Base-by-base conservation (phyloP, 2,888 invertebrate species). In the Synergus gifuensis region DNA sequence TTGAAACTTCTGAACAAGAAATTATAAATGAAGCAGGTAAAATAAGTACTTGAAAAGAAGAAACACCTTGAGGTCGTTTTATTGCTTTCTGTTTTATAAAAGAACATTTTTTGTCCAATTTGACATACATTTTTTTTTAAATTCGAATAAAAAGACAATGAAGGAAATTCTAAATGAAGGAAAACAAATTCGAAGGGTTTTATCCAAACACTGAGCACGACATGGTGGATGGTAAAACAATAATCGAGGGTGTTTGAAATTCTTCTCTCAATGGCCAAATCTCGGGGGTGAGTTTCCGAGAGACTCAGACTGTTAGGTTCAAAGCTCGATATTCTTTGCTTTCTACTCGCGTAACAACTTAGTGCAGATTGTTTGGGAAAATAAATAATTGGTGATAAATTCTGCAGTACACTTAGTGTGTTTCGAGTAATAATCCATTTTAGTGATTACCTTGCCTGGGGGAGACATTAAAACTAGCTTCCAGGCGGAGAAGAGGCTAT, bases 251-350 rank as follows among this genome's bases (percentile, higher is more conserved):
- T 14, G 28, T 28, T 49, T 16, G 46, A 22, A 44, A 44, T 66
- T 69, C 49, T 69, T 16, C 46, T 69, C 69, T 49, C 69, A 49
- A 22, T 54, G 69, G 36, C 22, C 28, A 9, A 54, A 49, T 54
- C 69, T 69, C 69, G 16, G 69, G 49, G 69, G 49, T 69, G 49
- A 69, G 49, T 69, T 69, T 69, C 49, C 69, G 16, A 49, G 49
- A 28, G 28, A 67, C 7, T 0, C 54, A 54, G 28, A 46, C 49
- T 69, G 28, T 69, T 69, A 49, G 28, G 69, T 69, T 69, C 46
- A 49, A 22, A 46, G 28, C n/a, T 28, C 69, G 46, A 49, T 69
- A 69, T 69, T 49, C 69, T 69, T 54, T 28, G 14, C 22, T 73
- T 73, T 36, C 4, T 46, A 69, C 69, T 36, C 49, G 49, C 11